Evolutionary conservation across 53 echinoderm and acorn worm genomes (phyloP), one percentile per base, ranked within the genome.

Genomic region (Echinarachnius parma): DNA sequence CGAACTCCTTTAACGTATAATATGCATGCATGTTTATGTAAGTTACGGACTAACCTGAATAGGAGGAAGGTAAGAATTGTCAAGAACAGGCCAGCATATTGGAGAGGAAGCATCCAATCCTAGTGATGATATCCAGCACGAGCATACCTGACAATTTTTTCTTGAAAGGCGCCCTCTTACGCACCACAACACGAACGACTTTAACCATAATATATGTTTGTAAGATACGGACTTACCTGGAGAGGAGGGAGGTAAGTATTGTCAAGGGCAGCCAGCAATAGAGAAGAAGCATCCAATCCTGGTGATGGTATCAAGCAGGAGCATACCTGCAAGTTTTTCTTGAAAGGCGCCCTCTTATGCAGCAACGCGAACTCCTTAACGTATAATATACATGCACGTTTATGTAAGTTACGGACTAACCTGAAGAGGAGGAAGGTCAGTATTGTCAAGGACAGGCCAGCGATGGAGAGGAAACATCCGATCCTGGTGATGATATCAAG

Each of bases 201-300:
- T n/a, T n/a, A n/a, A n/a, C n/a, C n/a, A n/a, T n/a, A n/a, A n/a
- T n/a, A n/a, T n/a, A n/a, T n/a, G n/a, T n/a, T n/a, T n/a, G n/a
- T n/a, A n/a, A n/a, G n/a, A n/a, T n/a, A 50, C 0, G 33, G 19
- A 22, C 72, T 78, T 28, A 78, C 78, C 64, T 78, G 78, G 64
- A 78, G 29, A 62, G 19, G 4, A 78, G 64, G 39, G 50, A 78
- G 13, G 78, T 62, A 14, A 62, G 20, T 13, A 78, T 50, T 50
- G 78, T 78, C 24, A 62, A 53, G 15, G 62, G 21, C 19, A 78
- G 4, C 78, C 78, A 22, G 63, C 39, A n/a, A 78, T 78, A 2
- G 78, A 78, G 21, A 78, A 15, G 37, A 78, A 53, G 31, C 78
- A 78, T 15, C 78, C 78, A 14, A 78, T 78, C 35, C 63, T 62